Conservation (phyloP, 2,888 invertebrate species). For the Zygogramma bicolorata region DNA sequence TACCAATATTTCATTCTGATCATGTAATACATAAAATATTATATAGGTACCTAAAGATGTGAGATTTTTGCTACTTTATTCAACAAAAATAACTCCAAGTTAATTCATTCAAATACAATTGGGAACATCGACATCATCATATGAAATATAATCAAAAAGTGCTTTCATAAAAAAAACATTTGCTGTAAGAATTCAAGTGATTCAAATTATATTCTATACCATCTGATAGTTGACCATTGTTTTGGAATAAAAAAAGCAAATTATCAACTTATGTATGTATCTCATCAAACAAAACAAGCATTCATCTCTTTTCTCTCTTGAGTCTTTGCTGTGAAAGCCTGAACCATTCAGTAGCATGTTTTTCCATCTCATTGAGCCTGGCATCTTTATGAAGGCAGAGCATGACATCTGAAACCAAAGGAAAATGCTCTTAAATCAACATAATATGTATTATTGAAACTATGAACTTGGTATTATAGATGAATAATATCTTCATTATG, state of each 20-base stretch:
- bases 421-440: no score
- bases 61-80: no score
- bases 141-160: not conserved
- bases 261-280: not conserved
- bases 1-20: not conserved
- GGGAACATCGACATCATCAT: not conserved
- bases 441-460: no score
- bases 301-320: not conserved
- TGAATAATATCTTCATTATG: constrained; percentile 5
- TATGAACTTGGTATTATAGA: constrained; percentile 3
- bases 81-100: not conserved
- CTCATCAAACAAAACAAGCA: not conserved
- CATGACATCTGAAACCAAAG: not conserved
- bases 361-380: not conserved
- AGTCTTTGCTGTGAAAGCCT: not conserved
- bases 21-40: not conserved
- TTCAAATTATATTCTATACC: no score
- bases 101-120: not conserved
- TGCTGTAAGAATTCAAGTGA: not conserved
- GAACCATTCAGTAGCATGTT: no score
- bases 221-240: no score
- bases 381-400: not conserved
- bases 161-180: not conserved
- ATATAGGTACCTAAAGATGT: not conserved
- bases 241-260: not conserved